Evolutionary conservation across 2,797 vertebrate species (phyloP), one percentile per base, ranked within the genome.

Genomic region (Lacerta agilis): DNA sequence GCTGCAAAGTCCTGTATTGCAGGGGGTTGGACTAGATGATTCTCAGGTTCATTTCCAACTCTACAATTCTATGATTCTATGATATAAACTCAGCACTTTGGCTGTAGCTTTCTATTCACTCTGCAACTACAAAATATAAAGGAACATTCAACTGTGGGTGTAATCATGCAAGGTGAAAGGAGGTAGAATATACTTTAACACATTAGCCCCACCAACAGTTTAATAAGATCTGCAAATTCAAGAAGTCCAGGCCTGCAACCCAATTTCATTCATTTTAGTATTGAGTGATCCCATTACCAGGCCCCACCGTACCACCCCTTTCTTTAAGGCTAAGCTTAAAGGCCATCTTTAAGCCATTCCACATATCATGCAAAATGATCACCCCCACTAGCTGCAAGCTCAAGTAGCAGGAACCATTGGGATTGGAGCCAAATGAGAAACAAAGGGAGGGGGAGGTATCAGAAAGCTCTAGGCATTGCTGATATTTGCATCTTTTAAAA

Each of bases 11-110:
- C 45, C 45, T 49, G 3, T 49, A 49, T 15, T 49, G 49, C 49
- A 49, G 49, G 49, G 11, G 13, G 49, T 0, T 49, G 13, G 49
- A 49, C 49, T 49, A 13, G 49, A 49, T 49, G 3, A 49, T 49
- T 49, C 13, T 49, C 49, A 49, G 49, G 49, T 49, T 49, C 49
- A 49, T 49, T 49, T 49, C 49, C 49, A 49, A 49, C 49, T 49
- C 49, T 49, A 49, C 11, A 49, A 49, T 49, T 49, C 49, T 49
- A 49, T 49, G 49, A 49, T 49, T 49, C 45, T 49, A 3, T 45
- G 45, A 49, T 49, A 89, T 92, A 91, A 93, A 89, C 91, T 90
- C 89, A 85, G 90, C 92, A 4, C 76, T 93, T 89, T 92, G 93
- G 93, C 93, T 95, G 75, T 41, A 78, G 69, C 66, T 85, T 75